Base-by-base conservation (phyloP, 2,797 vertebrate species). In the Poeciliopsis paucimaculata region DNA sequence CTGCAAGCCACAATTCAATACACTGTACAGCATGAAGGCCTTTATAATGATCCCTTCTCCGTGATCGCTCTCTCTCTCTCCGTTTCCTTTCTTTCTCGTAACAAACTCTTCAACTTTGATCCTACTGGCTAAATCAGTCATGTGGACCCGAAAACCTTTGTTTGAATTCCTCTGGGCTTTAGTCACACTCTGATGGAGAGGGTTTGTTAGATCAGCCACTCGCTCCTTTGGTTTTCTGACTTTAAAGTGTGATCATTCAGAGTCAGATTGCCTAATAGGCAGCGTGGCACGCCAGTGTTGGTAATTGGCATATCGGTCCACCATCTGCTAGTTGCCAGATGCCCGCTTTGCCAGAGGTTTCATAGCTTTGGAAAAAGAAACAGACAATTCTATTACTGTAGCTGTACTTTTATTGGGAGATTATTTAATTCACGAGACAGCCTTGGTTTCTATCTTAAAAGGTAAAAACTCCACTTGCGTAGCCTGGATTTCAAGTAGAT, bases 301-400 rank as follows among this genome's bases (percentile, higher is more conserved):
- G 86, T 93, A 93, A 93, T 90, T 90, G 89, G 87, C 90, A 86
- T 83, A 82, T 89, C 87, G 88, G 88, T 80, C 71, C 18, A 7
- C 91, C 92, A 90, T 91, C 92, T 93, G 93, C 84, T 84, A 18
- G 77, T 82, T 90, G 81, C 91, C 93, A 91, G 92, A 90, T 92
- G 91, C 91, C 77, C 83, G 75, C 78, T 81, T 72, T 23, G 62
- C 87, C 90, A 87, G 84, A 90, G 82, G 82, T 91, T 91, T 85
- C 78, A 87, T 71, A 82, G 82, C 76, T 81, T 41, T 89, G 31
- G 71, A 66, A 77, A 85, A 87, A 86, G 88, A 84, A 83, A 75
- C 81, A 46, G 43, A 76, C 51, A 76, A 64, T 84, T 85, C 72
- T 83, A 79, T 81, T 83, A 60, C 73, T 82, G 75, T 64, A 68